These are phyloP conservation scores for Gopherus flavomarginatus DNA, from an alignment of 2,113 vertebrate genomes.

Conservation along the genomic window DNA sequence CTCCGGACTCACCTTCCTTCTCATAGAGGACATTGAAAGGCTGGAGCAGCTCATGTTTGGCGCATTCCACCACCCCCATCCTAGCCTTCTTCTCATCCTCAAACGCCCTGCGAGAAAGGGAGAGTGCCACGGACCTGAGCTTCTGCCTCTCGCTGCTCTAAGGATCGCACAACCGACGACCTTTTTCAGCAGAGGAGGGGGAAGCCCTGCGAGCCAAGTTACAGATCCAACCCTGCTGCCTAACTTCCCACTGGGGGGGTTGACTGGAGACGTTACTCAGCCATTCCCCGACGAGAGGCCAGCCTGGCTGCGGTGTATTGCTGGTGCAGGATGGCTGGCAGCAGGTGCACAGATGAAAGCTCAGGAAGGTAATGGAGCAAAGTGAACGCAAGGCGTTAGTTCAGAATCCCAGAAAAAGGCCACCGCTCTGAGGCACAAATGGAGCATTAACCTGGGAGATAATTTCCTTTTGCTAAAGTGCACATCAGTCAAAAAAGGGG, in stretches of 20 bases:
- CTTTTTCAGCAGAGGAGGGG: not conserved
- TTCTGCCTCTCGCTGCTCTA: not conserved
- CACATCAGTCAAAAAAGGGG: accelerated
- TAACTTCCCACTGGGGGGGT: not conserved
- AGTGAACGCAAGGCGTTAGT: accelerated
- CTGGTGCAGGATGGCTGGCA: not conserved
- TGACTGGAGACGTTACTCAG: accelerated
- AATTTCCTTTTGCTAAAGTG: not conserved
- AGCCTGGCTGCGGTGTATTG: accelerated
- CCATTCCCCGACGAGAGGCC: accelerated
- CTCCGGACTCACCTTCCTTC: constrained; percentile 89
- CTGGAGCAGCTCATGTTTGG: constrained; percentile 96
- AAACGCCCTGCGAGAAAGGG: constrained; percentile 85
- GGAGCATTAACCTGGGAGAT: accelerated
- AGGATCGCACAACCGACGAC: not conserved
- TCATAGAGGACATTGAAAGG: constrained; percentile 97
- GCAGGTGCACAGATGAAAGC: not conserved
- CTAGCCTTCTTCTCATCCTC: constrained; percentile 97
- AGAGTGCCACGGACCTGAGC: not conserved
- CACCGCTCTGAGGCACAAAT: not conserved
- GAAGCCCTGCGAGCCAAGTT: not conserved
- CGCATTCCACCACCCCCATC: constrained; percentile 96
- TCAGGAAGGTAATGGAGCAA: not conserved
- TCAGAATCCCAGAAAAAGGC: accelerated
- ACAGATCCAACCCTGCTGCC: not conserved